These are phyloP conservation scores for Drosophila sordidapex DNA, from an alignment of 2,888 invertebrate genomes.

Conservation along the genomic window DNA sequence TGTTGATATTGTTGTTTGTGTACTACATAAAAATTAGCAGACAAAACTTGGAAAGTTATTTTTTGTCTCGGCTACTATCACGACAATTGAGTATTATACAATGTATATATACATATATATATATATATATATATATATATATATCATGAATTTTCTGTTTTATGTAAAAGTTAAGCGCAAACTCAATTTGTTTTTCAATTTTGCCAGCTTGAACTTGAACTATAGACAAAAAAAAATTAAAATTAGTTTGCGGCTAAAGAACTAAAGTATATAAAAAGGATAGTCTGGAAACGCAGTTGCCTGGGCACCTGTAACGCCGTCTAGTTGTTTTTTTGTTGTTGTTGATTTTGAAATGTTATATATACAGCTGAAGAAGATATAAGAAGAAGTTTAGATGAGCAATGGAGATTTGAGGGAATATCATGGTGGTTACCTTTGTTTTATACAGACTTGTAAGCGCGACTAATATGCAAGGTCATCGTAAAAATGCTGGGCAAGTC, in stretches of 20 bases:
- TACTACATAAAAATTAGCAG: conserved; percentile 62
- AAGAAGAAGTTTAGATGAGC: conserved; percentile 16
- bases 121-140: conserved; percentile 35
- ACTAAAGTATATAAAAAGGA: conserved; percentile 47
- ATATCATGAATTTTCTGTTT: conserved; percentile 37
- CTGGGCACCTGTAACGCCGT: conserved; percentile 43
- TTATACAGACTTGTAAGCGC: conserved; percentile 39
- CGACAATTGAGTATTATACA: conserved; percentile 84
- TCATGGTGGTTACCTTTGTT: conserved; percentile 35
- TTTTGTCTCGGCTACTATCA: conserved; percentile 82
- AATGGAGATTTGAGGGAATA: neutral
- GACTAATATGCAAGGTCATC: conserved; percentile 82
- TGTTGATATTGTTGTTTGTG: conserved; percentile 32
- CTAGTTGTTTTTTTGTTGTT: conserved; percentile 12
- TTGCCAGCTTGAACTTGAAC: conserved; percentile 35
- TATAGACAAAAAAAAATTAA: conserved; percentile 29
- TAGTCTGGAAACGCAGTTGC: conserved; percentile 37
- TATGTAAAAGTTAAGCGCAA: conserved; percentile 32
- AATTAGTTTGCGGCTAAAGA: conserved; percentile 61
- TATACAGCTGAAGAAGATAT: conserved; percentile 78
- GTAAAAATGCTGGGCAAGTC: conserved; percentile 82
- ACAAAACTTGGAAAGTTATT: conserved; percentile 66
- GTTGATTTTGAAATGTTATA: conserved; percentile 64
- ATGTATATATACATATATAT: conserved; percentile 33
- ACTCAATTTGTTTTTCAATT: conserved; percentile 13